Evolutionary conservation across 2,888 invertebrate genomes (phyloP), one percentile per base, ranked within the genome.

Genomic region (Brenthis daphne): DNA sequence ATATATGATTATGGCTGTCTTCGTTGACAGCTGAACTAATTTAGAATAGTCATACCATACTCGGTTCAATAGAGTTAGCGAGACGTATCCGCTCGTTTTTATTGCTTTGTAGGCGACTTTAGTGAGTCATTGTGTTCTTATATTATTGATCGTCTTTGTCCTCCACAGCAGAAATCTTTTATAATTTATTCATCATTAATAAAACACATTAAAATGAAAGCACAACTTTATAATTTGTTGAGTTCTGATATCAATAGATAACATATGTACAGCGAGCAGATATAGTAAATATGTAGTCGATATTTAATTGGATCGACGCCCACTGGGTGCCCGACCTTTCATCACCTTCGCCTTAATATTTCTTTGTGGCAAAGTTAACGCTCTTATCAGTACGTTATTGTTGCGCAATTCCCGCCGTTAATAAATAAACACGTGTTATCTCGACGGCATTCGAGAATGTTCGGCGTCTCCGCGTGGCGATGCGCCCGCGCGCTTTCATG

Each of bases 351-450:
- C 64, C 68, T 70, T 71, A 67, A 64, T 65, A 57, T 61, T 58
- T 55, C 57, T 64, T 65, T 64, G 58, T 64, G 43, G 65, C 67
- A 47, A 70, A 65, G 53, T 54, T 60, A 57, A 63, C 65, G 67
- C 57, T 58, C 78, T 77, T 80, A 79, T 80, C 79, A 76, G 71
- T 71, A 77, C 67, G 70, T 76, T 78, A 79, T 77, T 75, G 79
- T 88, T 88, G 86, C 86, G 87, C 86, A 88, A 87, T 85, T 84
- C 75, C 74, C 79, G 81, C 80, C 77, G 77, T 84, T 83, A 85
- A 81, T 84, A 83, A 83, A 73, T 69, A 71, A 80, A 85, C 86
- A 88, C 85, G 86, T 87, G 88, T 87, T 88, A 89, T 89, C 86
- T 85, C 79, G 71, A 55, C 70, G 73, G 67, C 77, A 77, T 88